Base-by-base conservation (phyloP, 1,140 invertebrate genomes). In the Antheraea pernyi region DNA sequence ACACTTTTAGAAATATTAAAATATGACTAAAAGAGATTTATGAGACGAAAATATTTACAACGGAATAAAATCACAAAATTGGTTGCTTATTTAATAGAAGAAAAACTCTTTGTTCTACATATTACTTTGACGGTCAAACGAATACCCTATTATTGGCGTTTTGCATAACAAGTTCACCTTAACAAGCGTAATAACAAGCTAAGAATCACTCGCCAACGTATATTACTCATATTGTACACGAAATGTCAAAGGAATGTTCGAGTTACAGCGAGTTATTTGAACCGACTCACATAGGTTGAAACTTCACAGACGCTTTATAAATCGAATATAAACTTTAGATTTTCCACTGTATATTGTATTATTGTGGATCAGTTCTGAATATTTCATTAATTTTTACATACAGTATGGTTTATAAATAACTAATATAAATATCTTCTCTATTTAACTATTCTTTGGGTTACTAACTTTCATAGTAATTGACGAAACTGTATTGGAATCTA, bases 231-330 rank as follows among this genome's bases (percentile, higher is more conserved):
- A 13, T 16, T 7, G 13, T 53, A 53, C 9, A 53, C 16, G 46
- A 53, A 53, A 53, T 53, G 46, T 53, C 46, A 53, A 53, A 53
- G 46, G 46, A 53, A 53, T 53, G 46, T n/a, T 53, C 46, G 13
- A 53, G 46, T n/a, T n/a, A 53, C 46, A 13, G 16, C 13, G 13
- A 53, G 46, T 13, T 53, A 53, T 53, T 16, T 16, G 46, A 53
- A 53, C 46, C 46, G 46, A 16, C 11, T 53, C 39, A 9, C 39
- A 42, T 11, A 42, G 39, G 39, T 8, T 16, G 11, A 53, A 53
- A 53, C 46, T 53, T 53, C 46, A 53, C 46, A 53, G 46, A 53
- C 46, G 46, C 13, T 53, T 53, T 16, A 53, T 53, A 53, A 53
- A 53, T 53, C 10, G 16, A 53, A 53, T 53, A 53, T 53, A 53